Conservation (phyloP, 2,797 vertebrate species). For the Lagorchestes hirsutus region DNA sequence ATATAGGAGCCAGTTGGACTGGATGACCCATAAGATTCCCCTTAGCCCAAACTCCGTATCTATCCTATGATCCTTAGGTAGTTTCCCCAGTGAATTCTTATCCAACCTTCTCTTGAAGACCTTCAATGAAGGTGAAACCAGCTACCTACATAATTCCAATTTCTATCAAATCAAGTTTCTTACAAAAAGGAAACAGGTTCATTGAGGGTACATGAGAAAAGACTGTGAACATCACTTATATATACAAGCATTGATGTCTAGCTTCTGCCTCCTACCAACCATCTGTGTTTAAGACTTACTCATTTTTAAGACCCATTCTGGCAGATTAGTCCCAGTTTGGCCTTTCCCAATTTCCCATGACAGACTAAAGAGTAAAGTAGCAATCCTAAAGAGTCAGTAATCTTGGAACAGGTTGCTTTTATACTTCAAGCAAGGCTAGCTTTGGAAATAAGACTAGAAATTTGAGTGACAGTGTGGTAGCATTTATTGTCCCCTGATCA, state of each 20-base stretch:
- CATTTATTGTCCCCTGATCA: not conserved
- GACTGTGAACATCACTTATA: not conserved
- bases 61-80: not conserved
- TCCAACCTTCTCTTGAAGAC: not conserved
- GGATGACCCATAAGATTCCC: not conserved
- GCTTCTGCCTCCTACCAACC: rapidly evolving
- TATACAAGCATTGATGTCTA: not conserved
- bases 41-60: not conserved
- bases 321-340: not conserved
- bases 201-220: rapidly evolving
- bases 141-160: not conserved
- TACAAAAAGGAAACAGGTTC: not conserved
- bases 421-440: not conserved
- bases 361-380: not conserved
- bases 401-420: not conserved
- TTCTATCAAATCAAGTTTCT: not conserved
- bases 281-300: rapidly evolving
- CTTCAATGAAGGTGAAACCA: not conserved
- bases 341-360: slow-evolving; percentile 31
- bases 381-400: slow-evolving; percentile 32
- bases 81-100: not conserved
- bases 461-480: not conserved
- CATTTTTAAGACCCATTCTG: not conserved
- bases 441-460: not conserved
- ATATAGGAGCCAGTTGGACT: not conserved